These are phyloP conservation scores for Metopia argyrocephala DNA, from an alignment of 2,888 invertebrate genomes.

Conservation along the genomic window DNA sequence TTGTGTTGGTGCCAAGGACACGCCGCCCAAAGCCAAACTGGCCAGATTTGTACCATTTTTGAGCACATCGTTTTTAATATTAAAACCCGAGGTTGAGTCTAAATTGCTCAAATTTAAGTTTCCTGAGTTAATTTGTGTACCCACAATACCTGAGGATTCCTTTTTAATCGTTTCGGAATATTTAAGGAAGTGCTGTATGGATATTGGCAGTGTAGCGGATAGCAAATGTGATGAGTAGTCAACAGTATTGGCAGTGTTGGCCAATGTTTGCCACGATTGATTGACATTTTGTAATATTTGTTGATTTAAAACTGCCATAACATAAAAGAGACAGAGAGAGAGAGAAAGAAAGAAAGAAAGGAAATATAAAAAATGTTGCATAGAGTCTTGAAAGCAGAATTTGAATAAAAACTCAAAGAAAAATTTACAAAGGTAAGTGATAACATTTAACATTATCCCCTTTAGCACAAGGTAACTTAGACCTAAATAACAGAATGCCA, in stretches of 20 bases:
- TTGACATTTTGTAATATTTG: constrained; percentile 79
- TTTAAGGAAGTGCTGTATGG: constrained; percentile 79
- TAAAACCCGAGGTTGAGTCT: constrained; percentile 73
- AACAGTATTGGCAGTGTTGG: constrained; percentile 78
- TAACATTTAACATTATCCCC: too few species aligned
- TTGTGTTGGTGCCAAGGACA: constrained; percentile 71
- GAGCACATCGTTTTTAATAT: constrained; percentile 76
- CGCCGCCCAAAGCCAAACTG: constrained; percentile 77
- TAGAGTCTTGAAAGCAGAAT: constrained; percentile 1
- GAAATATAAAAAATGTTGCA: neutral
- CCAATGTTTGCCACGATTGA: constrained; percentile 79
- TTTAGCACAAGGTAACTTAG: too few species aligned
- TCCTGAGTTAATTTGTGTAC: constrained; percentile 75
- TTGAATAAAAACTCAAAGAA: too few species aligned
- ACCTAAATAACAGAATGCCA: too few species aligned
- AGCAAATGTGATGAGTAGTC: constrained; percentile 79
- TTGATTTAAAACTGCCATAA: constrained; percentile 76
- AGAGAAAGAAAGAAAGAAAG: neutral
- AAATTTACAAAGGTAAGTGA: too few species aligned
- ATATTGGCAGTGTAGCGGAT: constrained; percentile 79
- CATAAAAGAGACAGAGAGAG: neutral
- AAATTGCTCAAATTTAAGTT: constrained; percentile 75
- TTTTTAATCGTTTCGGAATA: constrained; percentile 79
- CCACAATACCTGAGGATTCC: constrained; percentile 77
- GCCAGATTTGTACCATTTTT: constrained; percentile 78